Base-by-base conservation (phyloP, 2,888 invertebrate species). In the Mactromeris polynyma region DNA sequence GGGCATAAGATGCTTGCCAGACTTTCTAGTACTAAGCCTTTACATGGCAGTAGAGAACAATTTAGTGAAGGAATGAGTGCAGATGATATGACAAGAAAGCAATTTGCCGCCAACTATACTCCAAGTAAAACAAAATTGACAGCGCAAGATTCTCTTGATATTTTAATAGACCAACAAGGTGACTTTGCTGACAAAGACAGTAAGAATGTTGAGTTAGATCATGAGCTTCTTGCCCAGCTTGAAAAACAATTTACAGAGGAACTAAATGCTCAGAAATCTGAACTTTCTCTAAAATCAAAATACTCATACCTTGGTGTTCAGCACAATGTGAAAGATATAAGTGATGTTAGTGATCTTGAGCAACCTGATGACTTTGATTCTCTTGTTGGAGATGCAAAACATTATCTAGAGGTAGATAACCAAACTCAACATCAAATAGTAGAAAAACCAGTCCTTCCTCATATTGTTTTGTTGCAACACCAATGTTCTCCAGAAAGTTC, bases 91-190 rank as follows among this genome's bases (percentile, higher is more conserved):
- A 51, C 51, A 17, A 1, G 2, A 17, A 21, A 21, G n/a, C 1
- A 7, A 26, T 33, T 36, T 51, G 11, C 21, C 81, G 6, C 46
- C 11, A 17, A 54, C 6, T 19, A 51, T 33, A 17, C 33, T 69
- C 69, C 3, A 38, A 33, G 38, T n/a, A 90, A 90, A 77, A 77
- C 77, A 69, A 90, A 90, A 78, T 77, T 88, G 38, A 79, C 46
- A 51, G 79, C 87, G 17, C 77, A 46, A 58, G 64, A 82, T 83
- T 90, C 90, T 17, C 79, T 92, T 21, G 92, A 92, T 87, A 11
- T 89, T 21, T 85, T 92, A 42, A 46, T 92, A 14, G 81, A 85
- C 14, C 77, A 89, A 64, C 92, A 92, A 82, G 89, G 88, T 26
- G 81, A 92, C 36, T 81, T 86, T n/a, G 77, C 89, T 38, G 86